Conservation (phyloP, 2,113 vertebrate genomes). For the Leptobrachium leishanense region DNA sequence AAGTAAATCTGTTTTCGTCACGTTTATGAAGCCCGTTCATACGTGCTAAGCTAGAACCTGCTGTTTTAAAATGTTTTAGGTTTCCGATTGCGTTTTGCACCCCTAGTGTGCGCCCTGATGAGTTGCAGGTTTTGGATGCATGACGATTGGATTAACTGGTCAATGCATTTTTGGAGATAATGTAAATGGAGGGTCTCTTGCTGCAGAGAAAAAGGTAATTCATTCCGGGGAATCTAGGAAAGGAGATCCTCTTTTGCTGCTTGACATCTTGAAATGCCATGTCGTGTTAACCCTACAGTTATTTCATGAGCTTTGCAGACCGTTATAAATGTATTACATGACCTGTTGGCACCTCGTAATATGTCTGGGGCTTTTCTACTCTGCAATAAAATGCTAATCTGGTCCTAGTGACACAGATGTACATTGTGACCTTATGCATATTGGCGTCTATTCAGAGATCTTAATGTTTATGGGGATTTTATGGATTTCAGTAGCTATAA, state of each 20-base stretch:
- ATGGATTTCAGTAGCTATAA: no score
- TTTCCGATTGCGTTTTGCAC: no score
- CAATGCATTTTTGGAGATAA: neutral
- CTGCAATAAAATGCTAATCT: constrained; percentile 13
- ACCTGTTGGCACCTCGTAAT: constrained; percentile 12
- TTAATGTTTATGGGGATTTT: no score
- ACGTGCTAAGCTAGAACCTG: no score
- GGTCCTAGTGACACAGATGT: neutral
- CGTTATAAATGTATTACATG: constrained; percentile 19
- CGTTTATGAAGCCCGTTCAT: no score
- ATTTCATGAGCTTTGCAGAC: constrained; percentile 25
- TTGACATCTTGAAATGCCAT: constrained; percentile 31
- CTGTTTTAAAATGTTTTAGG: no score
- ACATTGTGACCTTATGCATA: neutral
- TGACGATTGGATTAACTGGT: neutral
- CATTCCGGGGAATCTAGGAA: neutral
- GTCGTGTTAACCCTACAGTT: constrained; percentile 19
- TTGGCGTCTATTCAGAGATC: no score
- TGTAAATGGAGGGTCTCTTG: neutral
- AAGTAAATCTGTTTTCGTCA: no score
- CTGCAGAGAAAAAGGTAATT: constrained; percentile 13
- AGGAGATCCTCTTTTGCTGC: constrained; percentile 12
- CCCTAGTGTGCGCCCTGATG: neutral
- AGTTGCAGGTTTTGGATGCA: neutral
- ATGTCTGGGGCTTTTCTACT: neutral